Base-by-base conservation (phyloP, 1,140 invertebrate species). In the Anthonomus grandis region DNA sequence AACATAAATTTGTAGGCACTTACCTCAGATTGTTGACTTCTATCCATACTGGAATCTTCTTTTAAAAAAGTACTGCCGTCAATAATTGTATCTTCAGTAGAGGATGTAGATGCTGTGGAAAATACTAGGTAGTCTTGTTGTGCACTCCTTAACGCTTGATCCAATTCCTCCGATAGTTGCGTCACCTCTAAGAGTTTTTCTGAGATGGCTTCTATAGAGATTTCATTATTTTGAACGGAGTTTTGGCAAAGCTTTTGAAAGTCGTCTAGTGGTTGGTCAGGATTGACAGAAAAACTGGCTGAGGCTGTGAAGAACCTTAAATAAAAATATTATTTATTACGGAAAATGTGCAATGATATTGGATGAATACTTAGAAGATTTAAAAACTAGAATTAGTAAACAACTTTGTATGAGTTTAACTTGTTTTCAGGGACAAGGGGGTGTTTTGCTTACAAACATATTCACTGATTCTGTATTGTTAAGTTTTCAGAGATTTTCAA, bases 201-300 rank as follows among this genome's bases (percentile, higher is more conserved):
- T 6, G 81, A 78, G 24, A 87, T 86, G 8, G 84, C 81, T 36
- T 84, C 81, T 5, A 85, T 78, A 2, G 84, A 83, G 42, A 82
- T 79, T 37, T 77, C 72, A 67, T 86, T 85, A 59, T 74, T 75
- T 15, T 72, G 25, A 6, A 64, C 46, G 4, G 62, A 60, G 36
- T 60, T 51, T 15, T 42, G 71, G 24, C 61, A 54, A 15, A 52
- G 54, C 17, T 62, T 53, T n/a, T 54, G 42, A 39, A 57, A 48
- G 13, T 63, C 64, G 34, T 54, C 50, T 23, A 13, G 54, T 46
- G 15, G 17, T 50, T 31, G 2, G 23, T 10, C 4, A 23, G 1
- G n/a, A n/a, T n/a, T n/a, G n/a, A n/a, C n/a, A n/a, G n/a, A n/a
- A n/a, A n/a, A n/a, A n/a, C n/a, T n/a, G 4, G 47, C n/a, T 21